Conservation (phyloP, 37 sponge, comb jelly and placozoan species). For the Cladorhizidae sp. region DNA sequence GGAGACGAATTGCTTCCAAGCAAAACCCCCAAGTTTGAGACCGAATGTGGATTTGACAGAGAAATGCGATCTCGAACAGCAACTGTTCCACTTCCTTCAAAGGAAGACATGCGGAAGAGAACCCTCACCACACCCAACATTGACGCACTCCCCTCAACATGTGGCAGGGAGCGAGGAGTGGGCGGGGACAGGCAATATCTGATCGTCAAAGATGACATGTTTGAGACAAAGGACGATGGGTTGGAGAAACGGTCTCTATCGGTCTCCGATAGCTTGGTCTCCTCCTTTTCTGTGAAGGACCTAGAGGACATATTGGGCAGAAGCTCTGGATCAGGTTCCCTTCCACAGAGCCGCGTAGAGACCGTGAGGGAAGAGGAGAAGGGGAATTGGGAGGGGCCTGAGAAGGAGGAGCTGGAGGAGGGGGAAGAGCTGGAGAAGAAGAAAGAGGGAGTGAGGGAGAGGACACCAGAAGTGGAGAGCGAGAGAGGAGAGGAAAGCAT, state of each 20-base stretch:
- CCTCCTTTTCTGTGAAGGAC: slow-evolving; percentile 51
- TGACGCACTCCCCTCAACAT: too few species aligned
- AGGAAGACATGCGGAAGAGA: neutral
- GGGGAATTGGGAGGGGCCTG: neutral
- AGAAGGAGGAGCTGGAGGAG: slow-evolving; percentile 12
- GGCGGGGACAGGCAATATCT: too few species aligned
- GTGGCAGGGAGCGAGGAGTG: too few species aligned
- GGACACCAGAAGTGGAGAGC: neutral
- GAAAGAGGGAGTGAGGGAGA: neutral
- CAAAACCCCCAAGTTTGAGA: too few species aligned
- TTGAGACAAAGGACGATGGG: neutral
- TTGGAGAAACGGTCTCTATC: neutral
- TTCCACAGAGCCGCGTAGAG: slow-evolving; percentile 3
- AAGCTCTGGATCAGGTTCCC: neutral
- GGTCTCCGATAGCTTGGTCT: neutral
- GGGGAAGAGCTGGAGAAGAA: slow-evolving; percentile 5
- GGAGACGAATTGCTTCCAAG: too few species aligned
- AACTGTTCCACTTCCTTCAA: too few species aligned
- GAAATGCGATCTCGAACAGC: too few species aligned
- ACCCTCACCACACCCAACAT: too few species aligned
- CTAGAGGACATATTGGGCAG: slow-evolving; percentile 33
- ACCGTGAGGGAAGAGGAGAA: slow-evolving; percentile 15
- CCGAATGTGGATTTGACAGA: too few species aligned
- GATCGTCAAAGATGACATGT: slow-evolving; percentile 33
- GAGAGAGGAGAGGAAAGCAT: neutral